Conservation (phyloP, 2,797 vertebrate genomes). For the Columba guinea region DNA sequence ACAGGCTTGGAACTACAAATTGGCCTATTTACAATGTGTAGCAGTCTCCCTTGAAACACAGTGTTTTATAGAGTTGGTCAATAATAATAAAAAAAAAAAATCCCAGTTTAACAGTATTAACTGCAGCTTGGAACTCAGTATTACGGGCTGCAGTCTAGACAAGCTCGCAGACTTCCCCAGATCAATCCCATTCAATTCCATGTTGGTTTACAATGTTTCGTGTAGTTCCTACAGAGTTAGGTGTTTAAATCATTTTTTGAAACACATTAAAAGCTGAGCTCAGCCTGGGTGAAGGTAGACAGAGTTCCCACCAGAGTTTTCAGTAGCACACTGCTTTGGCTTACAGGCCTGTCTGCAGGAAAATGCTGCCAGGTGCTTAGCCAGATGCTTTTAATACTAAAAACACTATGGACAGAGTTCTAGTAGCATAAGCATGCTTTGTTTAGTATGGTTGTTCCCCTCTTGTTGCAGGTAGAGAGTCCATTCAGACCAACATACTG, state of each 20-base stretch:
- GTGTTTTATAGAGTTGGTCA: not conserved
- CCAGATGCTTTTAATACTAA: not conserved
- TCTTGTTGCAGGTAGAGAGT: not conserved
- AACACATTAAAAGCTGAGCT: not conserved
- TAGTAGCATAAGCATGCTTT: not conserved
- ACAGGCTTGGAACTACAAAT: not conserved
- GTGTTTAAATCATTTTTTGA: not conserved
- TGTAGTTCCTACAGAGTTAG: not conserved
- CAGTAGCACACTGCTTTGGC: not conserved
- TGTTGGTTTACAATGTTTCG: not conserved
- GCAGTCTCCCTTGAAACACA: not conserved
- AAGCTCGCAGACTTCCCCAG: not conserved
- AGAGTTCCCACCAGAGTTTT: not conserved
- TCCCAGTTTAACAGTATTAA: not conserved
- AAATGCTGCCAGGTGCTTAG: not conserved
- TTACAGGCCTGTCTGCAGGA: not conserved
- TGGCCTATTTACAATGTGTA: not conserved
- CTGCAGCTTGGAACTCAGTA: not conserved
- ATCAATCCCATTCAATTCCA: not conserved
- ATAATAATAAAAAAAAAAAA: not conserved
- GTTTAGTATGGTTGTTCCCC: not conserved
- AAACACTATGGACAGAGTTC: not conserved
- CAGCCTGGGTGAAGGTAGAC: not conserved
- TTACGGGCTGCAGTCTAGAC: not conserved
- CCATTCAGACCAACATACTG: not conserved